These are phyloP conservation scores for Lepidurus apus DNA, from an alignment of 1,140 invertebrate species.

Conservation along the genomic window DNA sequence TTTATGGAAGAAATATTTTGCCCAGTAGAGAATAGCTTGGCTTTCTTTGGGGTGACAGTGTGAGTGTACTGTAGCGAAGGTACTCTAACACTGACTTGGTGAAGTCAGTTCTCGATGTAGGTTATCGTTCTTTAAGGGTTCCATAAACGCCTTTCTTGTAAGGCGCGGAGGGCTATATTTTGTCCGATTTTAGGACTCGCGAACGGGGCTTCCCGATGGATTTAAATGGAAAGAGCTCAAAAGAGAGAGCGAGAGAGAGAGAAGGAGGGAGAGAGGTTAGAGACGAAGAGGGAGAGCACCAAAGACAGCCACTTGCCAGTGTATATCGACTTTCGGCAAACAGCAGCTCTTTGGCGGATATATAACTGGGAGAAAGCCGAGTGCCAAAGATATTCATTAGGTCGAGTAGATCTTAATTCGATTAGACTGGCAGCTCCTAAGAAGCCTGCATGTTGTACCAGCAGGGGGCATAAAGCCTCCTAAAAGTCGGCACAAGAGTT, in stretches of 20 bases:
- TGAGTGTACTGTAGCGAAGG: too few species aligned
- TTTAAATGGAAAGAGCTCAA: conserved; percentile 2
- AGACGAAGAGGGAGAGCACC: not conserved
- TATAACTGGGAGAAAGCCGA: not conserved
- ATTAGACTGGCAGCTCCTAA: not conserved
- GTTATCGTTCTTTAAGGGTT: too few species aligned
- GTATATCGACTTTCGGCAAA: conserved; percentile 6
- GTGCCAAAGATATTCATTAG: conserved; percentile 8
- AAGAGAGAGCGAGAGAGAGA: not conserved
- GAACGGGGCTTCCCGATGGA: not conserved
- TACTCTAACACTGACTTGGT: too few species aligned
- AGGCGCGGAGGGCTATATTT: too few species aligned
- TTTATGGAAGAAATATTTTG: too few species aligned
- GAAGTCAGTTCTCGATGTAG: too few species aligned
- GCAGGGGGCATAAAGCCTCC: not conserved
- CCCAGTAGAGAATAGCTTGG: too few species aligned
- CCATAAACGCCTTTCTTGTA: too few species aligned
- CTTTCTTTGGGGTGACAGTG: too few species aligned
- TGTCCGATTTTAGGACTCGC: too few species aligned
- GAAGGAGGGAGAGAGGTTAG: not conserved
- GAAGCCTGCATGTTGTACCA: not conserved
- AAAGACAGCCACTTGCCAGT: conserved; percentile 8
- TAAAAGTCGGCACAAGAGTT: not conserved
- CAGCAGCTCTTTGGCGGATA: not conserved
- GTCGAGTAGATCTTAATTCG: conserved; percentile 22